Conservation (phyloP, 92 coral and sea anemone genomes). For the Umimayanthus chanpuru region DNA sequence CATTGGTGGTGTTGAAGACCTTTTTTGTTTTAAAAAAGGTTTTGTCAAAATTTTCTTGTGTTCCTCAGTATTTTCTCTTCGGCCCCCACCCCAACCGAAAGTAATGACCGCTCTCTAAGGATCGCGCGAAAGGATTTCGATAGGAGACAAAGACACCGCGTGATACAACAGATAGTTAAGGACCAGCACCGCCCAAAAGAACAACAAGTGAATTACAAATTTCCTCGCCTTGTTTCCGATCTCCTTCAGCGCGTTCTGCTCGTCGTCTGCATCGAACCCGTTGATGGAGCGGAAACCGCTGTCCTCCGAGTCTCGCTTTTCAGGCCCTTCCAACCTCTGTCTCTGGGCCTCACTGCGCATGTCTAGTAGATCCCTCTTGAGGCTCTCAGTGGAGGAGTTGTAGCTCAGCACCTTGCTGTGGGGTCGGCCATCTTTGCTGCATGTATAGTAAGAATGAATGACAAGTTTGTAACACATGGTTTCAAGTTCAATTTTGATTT, state of each 20-base stretch:
- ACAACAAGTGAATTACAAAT: constrained; percentile 37
- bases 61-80: too few species aligned
- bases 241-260: constrained; percentile 19
- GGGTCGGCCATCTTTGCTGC: constrained; percentile 44
- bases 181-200: constrained; percentile 36
- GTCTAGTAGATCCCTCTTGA: constrained; percentile 22
- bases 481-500: too few species aligned
- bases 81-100: too few species aligned
- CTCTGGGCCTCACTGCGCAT: constrained; percentile 30
- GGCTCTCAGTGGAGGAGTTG: constrained; percentile 41
- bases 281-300: constrained; percentile 43
- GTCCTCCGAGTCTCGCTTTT: constrained; percentile 41
- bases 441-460: background rate
- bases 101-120: background rate
- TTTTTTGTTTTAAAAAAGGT: too few species aligned
- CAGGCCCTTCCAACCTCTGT: constrained; percentile 11
- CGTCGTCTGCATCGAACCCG: constrained; percentile 31
- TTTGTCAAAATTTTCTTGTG: too few species aligned
- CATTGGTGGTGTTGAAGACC: too few species aligned
- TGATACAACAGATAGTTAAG: constrained; percentile 26
- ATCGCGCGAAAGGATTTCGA: constrained; percentile 14
- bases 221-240: constrained; percentile 46
- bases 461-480: too few species aligned
- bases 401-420: constrained; percentile 34
- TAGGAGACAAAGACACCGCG: constrained; percentile 14